phyloP scores from a whole-genome alignment of 2,888 invertebrate genomes.

The Agapostemon virescens region DNA sequence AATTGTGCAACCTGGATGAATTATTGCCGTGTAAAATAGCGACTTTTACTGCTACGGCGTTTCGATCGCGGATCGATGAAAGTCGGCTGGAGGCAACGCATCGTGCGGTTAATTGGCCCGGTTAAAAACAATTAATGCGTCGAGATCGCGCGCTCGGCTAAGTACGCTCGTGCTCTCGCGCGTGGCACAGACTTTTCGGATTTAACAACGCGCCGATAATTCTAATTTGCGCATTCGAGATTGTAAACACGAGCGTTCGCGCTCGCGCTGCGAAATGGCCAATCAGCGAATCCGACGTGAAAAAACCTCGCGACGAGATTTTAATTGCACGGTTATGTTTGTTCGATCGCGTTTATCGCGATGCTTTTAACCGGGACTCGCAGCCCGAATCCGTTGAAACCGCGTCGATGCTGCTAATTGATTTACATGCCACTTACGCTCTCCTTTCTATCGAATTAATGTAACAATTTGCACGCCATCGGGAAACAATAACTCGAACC shows the following conservation, averaged over 20 bases:
- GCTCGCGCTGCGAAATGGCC: not conserved
- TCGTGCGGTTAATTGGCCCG: conserved; percentile 42
- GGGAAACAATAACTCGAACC: no score
- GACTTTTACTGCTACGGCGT: no score
- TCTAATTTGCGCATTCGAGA: conserved; percentile 24
- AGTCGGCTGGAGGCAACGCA: conserved; percentile 34
- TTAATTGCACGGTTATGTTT: conserved; percentile 17
- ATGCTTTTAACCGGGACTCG: not conserved
- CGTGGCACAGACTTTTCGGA: no score
- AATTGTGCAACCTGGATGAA: no score
- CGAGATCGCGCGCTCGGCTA: not conserved
- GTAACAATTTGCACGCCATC: no score
- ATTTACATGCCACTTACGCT: no score
- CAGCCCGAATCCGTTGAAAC: no score
- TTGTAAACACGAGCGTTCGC: conserved; percentile 28
- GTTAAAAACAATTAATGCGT: conserved; percentile 55
- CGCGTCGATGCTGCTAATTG: no score
- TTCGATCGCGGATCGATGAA: conserved; percentile 59
- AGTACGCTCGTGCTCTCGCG: not conserved
- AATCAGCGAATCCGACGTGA: not conserved
- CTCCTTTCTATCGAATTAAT: no score
- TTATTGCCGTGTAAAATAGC: no score
- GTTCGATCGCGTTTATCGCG: not conserved
- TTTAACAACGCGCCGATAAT: conserved; percentile 27
- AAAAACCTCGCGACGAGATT: conserved; percentile 20